Evolutionary conservation across 1,140 invertebrate genomes (phyloP).

Genomic region (Cyclargus thomasi): DNA sequence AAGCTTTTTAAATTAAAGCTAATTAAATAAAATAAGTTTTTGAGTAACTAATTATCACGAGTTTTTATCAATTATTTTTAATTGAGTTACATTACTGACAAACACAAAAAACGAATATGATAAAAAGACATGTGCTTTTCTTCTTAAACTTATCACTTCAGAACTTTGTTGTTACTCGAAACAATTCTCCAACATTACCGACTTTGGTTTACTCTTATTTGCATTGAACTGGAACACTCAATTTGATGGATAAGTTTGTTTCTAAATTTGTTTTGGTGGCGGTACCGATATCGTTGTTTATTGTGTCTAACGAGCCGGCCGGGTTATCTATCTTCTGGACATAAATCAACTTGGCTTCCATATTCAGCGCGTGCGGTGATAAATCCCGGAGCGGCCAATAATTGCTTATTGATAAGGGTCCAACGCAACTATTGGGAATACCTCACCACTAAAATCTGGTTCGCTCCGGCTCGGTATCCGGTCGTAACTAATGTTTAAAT

Average conservation of each 20-base stretch:
- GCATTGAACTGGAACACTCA: neutral
- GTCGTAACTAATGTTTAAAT: neutral
- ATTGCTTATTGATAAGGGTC: constrained; percentile 3
- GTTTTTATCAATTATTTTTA: too few relatives aligned
- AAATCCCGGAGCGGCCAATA: neutral
- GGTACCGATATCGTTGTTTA: constrained; percentile 1
- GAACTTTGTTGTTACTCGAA: too few relatives aligned
- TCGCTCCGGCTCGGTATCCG: neutral
- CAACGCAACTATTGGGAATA: neutral
- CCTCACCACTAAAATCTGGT: neutral
- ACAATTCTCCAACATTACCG: too few relatives aligned
- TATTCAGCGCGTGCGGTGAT: neutral
- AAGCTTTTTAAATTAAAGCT: too few relatives aligned
- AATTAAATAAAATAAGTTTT: too few relatives aligned
- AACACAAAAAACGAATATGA: too few relatives aligned
- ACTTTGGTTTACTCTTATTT: neutral
- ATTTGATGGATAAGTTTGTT: neutral
- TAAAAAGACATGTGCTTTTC: too few relatives aligned
- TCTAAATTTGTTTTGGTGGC: neutral
- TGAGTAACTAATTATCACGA: too few relatives aligned
- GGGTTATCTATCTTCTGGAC: neutral
- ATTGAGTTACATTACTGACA: too few relatives aligned
- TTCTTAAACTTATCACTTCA: too few relatives aligned
- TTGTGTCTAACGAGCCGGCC: constrained; percentile 6
- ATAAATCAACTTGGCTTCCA: neutral